Base-by-base conservation (phyloP, 2,797 vertebrate genomes). In the Chlorospingus semifuscus region DNA sequence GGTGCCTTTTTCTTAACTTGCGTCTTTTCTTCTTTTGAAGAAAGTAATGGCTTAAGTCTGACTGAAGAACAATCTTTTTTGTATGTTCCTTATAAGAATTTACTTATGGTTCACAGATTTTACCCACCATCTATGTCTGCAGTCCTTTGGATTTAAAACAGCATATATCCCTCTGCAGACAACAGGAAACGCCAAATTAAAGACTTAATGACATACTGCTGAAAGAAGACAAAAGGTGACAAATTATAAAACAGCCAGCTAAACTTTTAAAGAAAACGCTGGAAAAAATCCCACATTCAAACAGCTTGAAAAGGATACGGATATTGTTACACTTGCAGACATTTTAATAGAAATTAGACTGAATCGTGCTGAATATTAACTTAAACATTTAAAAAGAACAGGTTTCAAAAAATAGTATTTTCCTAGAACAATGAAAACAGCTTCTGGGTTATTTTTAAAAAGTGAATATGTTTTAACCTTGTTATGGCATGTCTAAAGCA, bases 21-120 rank as follows among this genome's bases (percentile, higher is more conserved):
- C 98, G 97, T 96, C 98, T 98, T 98, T 98, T 98, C 98, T 98
- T 98, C 98, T 98, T 98, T 98, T 98, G 98, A 98, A 98, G 98
- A 98, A 98, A 98, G 98, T 98, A 98, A 98, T 98, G 98, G 98
- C 98, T 98, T 98, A 98, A 98, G 98, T 98, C 98, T 98, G 98
- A 98, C 98, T 97, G 97, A 98, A 98, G 98, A 97, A 97, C 97
- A 98, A 96, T 98, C 97, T 98, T 97, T 98, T 98, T 98, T 98
- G 98, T 98, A 98, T 94, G 97, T 98, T 97, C 97, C 97, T 97
- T 97, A 98, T 98, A 97, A 96, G 97, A 97, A 98, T 98, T 98
- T 98, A 98, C 96, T 98, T 98, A 97, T 98, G 98, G 98, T 98
- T 98, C 98, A 98, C 96, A 98, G 98, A 97, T 97, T 98, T 97